These are phyloP conservation scores for Aleiodes sp. DNA, from an alignment of 1,140 invertebrate genomes.

Conservation along the genomic window DNA sequence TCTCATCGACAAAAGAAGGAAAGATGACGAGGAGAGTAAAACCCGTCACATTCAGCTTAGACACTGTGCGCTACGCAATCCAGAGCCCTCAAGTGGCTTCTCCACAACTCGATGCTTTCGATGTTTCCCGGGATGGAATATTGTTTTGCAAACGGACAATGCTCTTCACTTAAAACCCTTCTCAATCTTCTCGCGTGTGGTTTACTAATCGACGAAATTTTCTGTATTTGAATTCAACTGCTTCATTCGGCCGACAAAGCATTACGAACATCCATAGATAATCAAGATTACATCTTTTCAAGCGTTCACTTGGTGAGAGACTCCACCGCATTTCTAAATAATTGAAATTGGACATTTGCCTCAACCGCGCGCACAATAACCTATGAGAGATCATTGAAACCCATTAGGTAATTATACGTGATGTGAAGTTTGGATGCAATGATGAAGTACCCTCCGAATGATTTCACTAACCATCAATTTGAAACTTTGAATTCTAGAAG, in stretches of 20 bases:
- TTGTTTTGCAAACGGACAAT: background rate
- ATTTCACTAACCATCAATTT: no score
- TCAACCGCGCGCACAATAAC: no score
- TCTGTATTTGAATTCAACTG: background rate
- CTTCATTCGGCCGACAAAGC: background rate
- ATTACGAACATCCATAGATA: background rate
- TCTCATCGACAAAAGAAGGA: conserved; percentile 48
- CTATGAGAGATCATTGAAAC: no score
- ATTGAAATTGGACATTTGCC: no score
- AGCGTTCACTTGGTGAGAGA: no score
- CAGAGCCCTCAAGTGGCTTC: background rate
- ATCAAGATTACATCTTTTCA: no score
- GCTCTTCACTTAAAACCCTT: background rate
- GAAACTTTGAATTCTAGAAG: no score
- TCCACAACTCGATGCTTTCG: background rate
- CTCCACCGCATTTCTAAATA: conserved; percentile 22
- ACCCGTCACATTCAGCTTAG: conserved; percentile 29
- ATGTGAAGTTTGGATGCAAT: no score
- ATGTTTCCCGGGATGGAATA: background rate
- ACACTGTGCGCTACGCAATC: background rate
- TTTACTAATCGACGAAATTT: background rate
- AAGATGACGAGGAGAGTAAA: conserved; percentile 46
- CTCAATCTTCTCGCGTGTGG: background rate
- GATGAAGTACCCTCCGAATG: no score
- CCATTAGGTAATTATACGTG: no score